Evolutionary conservation across 2,888 invertebrate species (phyloP).

Genomic region (Dichetophora obliterata): DNA sequence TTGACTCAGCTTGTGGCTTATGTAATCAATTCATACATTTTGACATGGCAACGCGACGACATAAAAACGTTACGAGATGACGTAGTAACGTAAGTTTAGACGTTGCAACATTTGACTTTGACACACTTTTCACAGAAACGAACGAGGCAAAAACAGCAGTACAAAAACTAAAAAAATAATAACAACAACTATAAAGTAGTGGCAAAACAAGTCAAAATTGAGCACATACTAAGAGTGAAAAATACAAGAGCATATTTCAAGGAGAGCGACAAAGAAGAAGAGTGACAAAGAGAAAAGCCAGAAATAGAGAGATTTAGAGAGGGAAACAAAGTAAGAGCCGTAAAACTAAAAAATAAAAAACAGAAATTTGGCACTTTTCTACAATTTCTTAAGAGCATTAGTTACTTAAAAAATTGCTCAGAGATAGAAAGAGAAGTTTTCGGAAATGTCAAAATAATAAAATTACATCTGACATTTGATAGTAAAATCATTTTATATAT

Average conservation of each 20-base stretch:
- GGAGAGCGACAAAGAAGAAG: neutral
- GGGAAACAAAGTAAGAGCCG: neutral
- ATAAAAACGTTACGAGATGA: neutral
- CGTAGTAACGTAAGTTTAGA: neutral
- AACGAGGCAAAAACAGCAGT: slow-evolving; percentile 12
- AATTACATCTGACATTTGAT: no score
- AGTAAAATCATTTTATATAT: no score
- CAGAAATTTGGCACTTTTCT: neutral
- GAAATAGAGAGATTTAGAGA: neutral
- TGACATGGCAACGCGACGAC: neutral
- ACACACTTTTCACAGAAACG: slow-evolving; percentile 60
- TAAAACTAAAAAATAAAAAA: neutral
- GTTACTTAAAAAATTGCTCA: no score
- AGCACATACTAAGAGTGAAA: neutral
- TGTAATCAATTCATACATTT: slow-evolving; percentile 25
- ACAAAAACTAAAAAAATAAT: neutral
- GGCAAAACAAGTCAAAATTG: neutral
- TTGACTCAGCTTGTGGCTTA: slow-evolving; percentile 12
- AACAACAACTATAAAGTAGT: slow-evolving; percentile 7
- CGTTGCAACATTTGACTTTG: slow-evolving; percentile 61
- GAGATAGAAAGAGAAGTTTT: no score
- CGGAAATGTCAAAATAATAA: no score
- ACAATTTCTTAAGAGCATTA: neutral
- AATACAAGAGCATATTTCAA: neutral
- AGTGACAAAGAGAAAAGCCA: neutral